Evolutionary conservation across 1,140 invertebrate species (phyloP), one percentile per base, ranked within the genome.

Genomic region (Tetragnatha versicolor): DNA sequence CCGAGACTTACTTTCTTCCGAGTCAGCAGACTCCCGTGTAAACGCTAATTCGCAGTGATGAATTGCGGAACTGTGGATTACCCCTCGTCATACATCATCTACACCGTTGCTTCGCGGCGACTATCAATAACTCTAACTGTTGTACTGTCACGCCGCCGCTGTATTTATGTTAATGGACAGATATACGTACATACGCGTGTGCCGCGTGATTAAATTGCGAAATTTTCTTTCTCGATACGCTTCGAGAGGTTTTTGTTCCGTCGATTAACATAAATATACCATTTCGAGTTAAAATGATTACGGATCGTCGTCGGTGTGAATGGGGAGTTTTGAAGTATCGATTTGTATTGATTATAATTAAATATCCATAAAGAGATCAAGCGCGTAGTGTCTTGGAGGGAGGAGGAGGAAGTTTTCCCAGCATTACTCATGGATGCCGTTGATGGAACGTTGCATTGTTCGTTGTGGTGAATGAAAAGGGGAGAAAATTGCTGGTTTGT

Each of bases 91-190:
- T 58, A 58, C 35, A 58, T 58, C 55, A 58, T 58, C 29, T 31
- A 58, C 27, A 9, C 17, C 55, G 55, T 58, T 58, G 27, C 31
- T 58, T 33, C 12, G 35, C 55, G 55, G n/a, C 35, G 55, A 58
- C 55, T 58, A 58, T 58, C 55, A 58, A 58, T 58, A 58, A 58
- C 55, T 58, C 29, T 58, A 58, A 58, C 55, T n/a, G 55, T 58
- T 58, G 55, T 58, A 33, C 55, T 31, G 55, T 58, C 27, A 58
- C 55, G 55, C 35, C 10, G 29, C 7, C 14, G 55, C 29, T 17
- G 55, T 31, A 58, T 58, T 58, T 33, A 58, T 58, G 55, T n/a
- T 58, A 58, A 58, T 58, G 55, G 17, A 17, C 39, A 10, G 39
- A 10, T 42, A 17, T 7, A 42, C n/a, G n/a, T n/a, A n/a, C 7